These are phyloP conservation scores for Syngnathus floridae DNA, from an alignment of 2,113 vertebrate species.

Conservation along the genomic window DNA sequence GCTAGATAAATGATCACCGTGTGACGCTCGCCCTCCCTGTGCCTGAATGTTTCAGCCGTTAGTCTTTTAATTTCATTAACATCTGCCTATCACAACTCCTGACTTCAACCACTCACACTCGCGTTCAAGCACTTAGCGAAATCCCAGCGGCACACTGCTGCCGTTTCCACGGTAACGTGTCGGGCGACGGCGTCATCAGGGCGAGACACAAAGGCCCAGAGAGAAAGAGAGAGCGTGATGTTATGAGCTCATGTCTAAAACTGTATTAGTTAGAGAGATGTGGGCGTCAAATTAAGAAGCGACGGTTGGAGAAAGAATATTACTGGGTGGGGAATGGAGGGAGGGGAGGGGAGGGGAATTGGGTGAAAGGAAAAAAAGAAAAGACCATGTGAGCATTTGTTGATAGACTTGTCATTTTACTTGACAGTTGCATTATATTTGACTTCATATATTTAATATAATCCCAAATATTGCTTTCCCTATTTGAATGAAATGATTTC, in stretches of 20 bases:
- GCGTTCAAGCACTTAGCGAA: slow-evolving; percentile 43
- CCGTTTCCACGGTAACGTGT: slow-evolving; percentile 61
- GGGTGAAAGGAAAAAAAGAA: slow-evolving; percentile 2
- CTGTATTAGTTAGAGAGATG: slow-evolving; percentile 8
- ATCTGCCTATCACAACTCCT: neutral
- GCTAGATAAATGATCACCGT: neutral
- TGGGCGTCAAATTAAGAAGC: slow-evolving; percentile 9
- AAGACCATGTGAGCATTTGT: neutral
- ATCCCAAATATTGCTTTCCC: neutral
- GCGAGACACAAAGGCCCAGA: slow-evolving; percentile 49
- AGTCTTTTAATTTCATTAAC: slow-evolving; percentile 3
- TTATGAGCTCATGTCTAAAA: slow-evolving; percentile 56
- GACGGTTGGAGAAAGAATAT: neutral
- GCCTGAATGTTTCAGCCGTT: neutral
- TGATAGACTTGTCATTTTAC: slow-evolving; percentile 1
- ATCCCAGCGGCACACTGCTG: slow-evolving; percentile 30
- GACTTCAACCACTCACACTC: slow-evolving; percentile 29
- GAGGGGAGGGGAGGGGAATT: slow-evolving; percentile 14
- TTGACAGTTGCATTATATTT: neutral
- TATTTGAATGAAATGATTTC: slow-evolving; percentile 14
- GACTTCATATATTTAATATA: neutral
- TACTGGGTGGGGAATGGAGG: slow-evolving; percentile 15
- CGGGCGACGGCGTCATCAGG: slow-evolving; percentile 52
- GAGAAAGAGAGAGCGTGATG: slow-evolving; percentile 18
- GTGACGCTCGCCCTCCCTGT: neutral